Evolutionary conservation across 35 echinoderm and acorn worm genomes (phyloP).

Genomic region (Stichopus chloronotus): DNA sequence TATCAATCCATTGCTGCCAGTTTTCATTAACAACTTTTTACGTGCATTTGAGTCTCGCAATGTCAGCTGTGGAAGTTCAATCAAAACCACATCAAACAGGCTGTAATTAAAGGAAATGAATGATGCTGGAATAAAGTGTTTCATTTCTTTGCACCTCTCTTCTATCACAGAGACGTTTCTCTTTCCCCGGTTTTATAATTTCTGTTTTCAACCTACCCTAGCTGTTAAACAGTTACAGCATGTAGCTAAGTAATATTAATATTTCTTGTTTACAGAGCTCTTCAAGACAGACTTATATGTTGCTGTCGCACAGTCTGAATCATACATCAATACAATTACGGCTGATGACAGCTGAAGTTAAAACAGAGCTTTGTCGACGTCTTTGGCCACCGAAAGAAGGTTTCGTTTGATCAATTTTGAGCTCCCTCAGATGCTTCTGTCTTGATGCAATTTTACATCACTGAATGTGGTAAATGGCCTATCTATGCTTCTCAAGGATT

Average conservation of each 20-base stretch:
- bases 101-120: conserved; percentile 38
- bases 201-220: not conserved
- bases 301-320: conserved; percentile 11
- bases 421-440: too few species aligned
- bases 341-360: too few species aligned
- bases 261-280: conserved; percentile 34
- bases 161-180: not conserved
- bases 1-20: not conserved
- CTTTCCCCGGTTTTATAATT: not conserved
- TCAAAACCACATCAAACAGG: not conserved
- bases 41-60: not conserved
- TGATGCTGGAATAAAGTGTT: not conserved
- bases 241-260: conserved; percentile 44
- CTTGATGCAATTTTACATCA: too few species aligned
- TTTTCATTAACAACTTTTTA: conserved; percentile 35
- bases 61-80: not conserved
- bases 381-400: too few species aligned
- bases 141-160: not conserved
- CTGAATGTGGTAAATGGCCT: too few species aligned
- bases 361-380: too few species aligned
- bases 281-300: not conserved
- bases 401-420: too few species aligned
- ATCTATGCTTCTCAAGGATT: too few species aligned
- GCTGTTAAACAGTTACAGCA: conserved; percentile 30
- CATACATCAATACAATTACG: not conserved